Evolutionary conservation across 2,113 vertebrate genomes (phyloP), one percentile per base, ranked within the genome.

Genomic region (pig (Sus scrofa)): DNA sequence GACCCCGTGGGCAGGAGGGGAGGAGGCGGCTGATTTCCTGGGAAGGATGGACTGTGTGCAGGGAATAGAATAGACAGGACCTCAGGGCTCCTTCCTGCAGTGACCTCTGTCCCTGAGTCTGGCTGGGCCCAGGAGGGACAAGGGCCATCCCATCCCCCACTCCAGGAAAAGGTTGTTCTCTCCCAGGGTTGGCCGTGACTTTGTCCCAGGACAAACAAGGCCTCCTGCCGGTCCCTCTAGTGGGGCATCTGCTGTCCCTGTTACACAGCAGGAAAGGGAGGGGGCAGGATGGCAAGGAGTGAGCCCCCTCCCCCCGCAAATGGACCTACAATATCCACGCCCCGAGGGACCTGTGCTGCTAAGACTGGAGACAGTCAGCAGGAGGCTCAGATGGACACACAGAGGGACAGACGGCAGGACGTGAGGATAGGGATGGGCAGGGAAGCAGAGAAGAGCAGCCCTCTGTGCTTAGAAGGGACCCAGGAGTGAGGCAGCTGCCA

Each of bases 81-180:
- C 26, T 30, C 39, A 27, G 24, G 1, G 13, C 1, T 4, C 37
- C 24, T 0, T 30, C 3, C 71, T 0, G 1, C 39, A 74, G 24
- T 15, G 71, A 50, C 24, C 39, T 16, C 71, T 74, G 71, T 50
- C 39, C 24, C 39, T 3, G 3, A 30, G 24, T 74, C 71, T 50
- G 24, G 22, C 39, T 16, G 14, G 24, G 15, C 24, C 27, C 71
- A 27, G 13, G 8, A 39, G 7, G 2, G 73, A 75, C 26, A 50
- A 4, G 73, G 26, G 1, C 26, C 73, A 0, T 30, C 73, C 37
- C 22, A 24, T 39, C 71, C 37, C 71, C 14, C 37, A 74, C 6
- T 44, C 37, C 7, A 37, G 3, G 71, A 39, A 44, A 44, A 24
- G 13, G 71, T 39, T 74, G 24, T 74, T 26, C 71, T 44, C 24